Percentiles rank a stretch among this genome's conserved stretches.
phyloP scores from a whole-genome alignment of 64 coral and sea anemone species.

The Trachythela sp. region DNA sequence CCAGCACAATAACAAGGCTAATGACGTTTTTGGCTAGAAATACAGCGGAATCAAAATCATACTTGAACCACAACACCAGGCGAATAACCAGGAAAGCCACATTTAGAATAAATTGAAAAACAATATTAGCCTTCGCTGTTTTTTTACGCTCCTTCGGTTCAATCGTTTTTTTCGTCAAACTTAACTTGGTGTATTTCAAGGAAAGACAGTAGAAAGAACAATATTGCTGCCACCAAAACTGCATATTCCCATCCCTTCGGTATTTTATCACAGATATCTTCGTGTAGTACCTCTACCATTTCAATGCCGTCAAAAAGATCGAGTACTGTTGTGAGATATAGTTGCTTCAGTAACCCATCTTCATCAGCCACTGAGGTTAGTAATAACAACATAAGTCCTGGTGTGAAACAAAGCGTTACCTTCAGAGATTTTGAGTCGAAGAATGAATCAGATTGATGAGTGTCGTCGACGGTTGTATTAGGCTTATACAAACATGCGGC shows the following conservation, averaged over 20 bases:
- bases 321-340: neutral
- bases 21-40: neutral
- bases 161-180: neutral
- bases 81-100: neutral
- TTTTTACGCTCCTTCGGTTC: neutral
- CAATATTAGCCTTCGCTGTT: neutral
- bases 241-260: neutral
- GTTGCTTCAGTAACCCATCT: neutral
- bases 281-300: neutral
- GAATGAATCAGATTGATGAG: neutral
- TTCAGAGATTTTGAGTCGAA: neutral
- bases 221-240: neutral
- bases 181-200: neutral
- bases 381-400: neutral
- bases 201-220: neutral
- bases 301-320: conserved; percentile 12
- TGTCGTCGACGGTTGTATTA: too few relatives aligned
- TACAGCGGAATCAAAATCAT: neutral
- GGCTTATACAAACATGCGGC: neutral
- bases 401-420: neutral
- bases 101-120: neutral
- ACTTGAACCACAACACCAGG: neutral
- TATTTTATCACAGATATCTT: conserved; percentile 11
- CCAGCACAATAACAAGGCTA: neutral
- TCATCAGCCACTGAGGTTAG: neutral